Conservation (phyloP, 2,113 vertebrate species). For the Grantiella picta region DNA sequence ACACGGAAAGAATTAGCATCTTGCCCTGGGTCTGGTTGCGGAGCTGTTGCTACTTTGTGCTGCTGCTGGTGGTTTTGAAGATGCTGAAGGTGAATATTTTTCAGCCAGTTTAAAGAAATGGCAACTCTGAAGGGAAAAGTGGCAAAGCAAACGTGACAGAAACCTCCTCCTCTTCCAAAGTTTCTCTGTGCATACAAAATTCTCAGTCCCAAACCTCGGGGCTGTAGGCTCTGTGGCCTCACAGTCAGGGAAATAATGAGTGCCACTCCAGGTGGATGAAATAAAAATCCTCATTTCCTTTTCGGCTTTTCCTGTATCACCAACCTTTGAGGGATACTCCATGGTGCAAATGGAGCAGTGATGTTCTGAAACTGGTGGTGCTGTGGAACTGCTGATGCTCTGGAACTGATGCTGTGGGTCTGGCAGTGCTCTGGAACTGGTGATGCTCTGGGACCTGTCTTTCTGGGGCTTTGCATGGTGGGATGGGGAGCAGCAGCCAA, state of each 20-base stretch:
- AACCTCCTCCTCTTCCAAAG: not conserved
- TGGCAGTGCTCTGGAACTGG: fast-evolving
- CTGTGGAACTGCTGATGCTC: fast-evolving
- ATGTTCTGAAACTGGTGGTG: not conserved
- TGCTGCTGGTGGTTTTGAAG: not conserved
- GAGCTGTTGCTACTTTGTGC: not conserved
- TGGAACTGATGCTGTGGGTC: fast-evolving
- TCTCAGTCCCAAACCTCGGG: too few relatives aligned
- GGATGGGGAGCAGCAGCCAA: not conserved
- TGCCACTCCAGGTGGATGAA: fast-evolving
- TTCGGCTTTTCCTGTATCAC: not conserved
- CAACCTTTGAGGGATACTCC: fast-evolving
- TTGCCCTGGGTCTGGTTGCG: not conserved
- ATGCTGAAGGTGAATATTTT: not conserved
- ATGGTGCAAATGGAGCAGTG: fast-evolving
- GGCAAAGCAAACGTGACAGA: fast-evolving
- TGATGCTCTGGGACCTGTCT: not conserved
- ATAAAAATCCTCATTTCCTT: not conserved
- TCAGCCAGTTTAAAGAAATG: not conserved
- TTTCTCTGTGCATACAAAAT: fast-evolving
- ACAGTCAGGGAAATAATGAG: not conserved
- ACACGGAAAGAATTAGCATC: slow-evolving; percentile 29
- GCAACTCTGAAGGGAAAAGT: not conserved
- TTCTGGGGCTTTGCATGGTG: not conserved
- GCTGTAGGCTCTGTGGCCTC: not conserved